Percentiles rank a stretch among this genome's conserved stretches.
phyloP scores from a whole-genome alignment of 1,140 invertebrate genomes.

The Nephila pilipes region DNA sequence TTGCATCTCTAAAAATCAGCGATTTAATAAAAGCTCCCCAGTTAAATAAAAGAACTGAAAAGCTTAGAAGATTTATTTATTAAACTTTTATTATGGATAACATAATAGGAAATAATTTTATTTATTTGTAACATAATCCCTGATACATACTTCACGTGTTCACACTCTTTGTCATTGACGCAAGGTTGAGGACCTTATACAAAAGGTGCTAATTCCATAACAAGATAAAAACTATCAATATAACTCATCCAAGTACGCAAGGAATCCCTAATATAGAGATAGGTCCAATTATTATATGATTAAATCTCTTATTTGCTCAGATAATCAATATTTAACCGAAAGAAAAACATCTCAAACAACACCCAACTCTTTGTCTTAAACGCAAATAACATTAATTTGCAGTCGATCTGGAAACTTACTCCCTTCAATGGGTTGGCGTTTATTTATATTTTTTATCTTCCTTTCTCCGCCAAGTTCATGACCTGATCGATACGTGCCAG shows the following conservation, averaged over 20 bases:
- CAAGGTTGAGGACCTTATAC: not conserved
- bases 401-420: not conserved
- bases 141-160: no score
- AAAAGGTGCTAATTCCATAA: not conserved
- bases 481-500: constrained; percentile 41
- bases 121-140: no score
- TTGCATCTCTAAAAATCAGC: no score
- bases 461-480: not conserved
- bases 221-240: not conserved
- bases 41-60: no score
- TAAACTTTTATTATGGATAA: no score
- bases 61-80: no score
- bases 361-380: constrained; percentile 17
- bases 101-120: no score
- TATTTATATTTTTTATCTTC: not conserved
- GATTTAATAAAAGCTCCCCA: no score
- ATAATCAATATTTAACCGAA: constrained; percentile 21
- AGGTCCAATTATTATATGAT: not conserved
- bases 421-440: not conserved
- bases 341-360: not conserved
- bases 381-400: constrained; percentile 40
- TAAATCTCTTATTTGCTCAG: not conserved
- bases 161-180: not conserved
- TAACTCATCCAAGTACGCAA: not conserved
- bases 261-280: not conserved